Percentiles rank a stretch among this genome's conserved stretches.
phyloP scores from a whole-genome alignment of 2,113 vertebrate genomes.

The Cyanoramphus novaezelandiae region DNA sequence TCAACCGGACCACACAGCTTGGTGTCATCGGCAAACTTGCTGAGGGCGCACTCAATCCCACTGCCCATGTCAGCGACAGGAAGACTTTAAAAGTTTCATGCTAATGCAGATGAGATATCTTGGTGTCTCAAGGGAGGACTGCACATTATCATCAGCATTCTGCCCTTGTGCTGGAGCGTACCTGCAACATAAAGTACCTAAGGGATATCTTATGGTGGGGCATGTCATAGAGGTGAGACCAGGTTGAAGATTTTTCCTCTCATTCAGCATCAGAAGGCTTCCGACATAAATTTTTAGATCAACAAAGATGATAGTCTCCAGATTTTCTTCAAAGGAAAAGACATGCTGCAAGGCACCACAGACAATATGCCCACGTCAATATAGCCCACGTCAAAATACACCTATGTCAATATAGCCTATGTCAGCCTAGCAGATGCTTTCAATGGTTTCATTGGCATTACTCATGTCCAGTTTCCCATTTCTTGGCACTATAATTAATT shows the following conservation, averaged over 20 bases:
- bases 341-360: background rate
- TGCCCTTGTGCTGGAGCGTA: background rate
- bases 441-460: background rate
- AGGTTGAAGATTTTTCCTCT: background rate
- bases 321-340: background rate
- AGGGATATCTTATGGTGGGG: background rate
- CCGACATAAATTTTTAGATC: background rate
- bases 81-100: background rate
- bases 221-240: background rate
- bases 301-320: background rate
- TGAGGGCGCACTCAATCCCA: too few species aligned
- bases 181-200: background rate
- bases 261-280: background rate
- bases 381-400: background rate
- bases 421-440: background rate
- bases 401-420: background rate
- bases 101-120: background rate
- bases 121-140: background rate
- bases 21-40: too few species aligned
- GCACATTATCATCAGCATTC: accelerated
- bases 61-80: background rate
- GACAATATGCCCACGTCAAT: background rate
- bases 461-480: background rate
- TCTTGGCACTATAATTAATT: background rate
- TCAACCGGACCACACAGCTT: too few species aligned